Evolutionary conservation across 1,140 invertebrate genomes (phyloP).

Genomic region (Wasmannia auropunctata): DNA sequence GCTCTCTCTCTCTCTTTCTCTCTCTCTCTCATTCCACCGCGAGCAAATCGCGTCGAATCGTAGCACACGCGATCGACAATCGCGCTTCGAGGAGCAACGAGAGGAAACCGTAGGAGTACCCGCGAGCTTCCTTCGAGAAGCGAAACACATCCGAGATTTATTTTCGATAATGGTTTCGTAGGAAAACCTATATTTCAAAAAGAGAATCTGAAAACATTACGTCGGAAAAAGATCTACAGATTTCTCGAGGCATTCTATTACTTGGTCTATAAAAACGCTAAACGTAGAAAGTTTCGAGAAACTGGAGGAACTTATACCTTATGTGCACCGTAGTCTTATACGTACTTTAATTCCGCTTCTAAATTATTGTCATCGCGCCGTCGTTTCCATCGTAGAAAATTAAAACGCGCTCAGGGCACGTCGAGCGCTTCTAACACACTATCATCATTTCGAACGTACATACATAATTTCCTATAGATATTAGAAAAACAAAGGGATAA

Average conservation of each 20-base stretch:
- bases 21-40: too few species aligned
- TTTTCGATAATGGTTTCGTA: neutral
- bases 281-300: constrained; percentile 21
- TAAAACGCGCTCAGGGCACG: constrained; percentile 1
- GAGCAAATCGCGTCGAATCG: neutral
- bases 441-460: neutral
- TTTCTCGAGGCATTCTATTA: neutral
- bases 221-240: neutral
- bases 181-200: neutral
- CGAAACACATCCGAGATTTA: neutral
- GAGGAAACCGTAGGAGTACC: neutral
- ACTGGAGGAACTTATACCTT: neutral
- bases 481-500: constrained; percentile 3
- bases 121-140: neutral
- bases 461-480: constrained; percentile 15
- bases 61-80: constrained; percentile 3
- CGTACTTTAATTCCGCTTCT: constrained; percentile 9
- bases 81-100: neutral
- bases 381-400: neutral
- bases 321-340: neutral
- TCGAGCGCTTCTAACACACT: neutral
- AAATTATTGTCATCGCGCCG: constrained; percentile 41
- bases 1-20: neutral
- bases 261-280: neutral
- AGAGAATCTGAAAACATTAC: neutral